phyloP scores from a whole-genome alignment of 2,888 invertebrate genomes.

The Sipha maydis region DNA sequence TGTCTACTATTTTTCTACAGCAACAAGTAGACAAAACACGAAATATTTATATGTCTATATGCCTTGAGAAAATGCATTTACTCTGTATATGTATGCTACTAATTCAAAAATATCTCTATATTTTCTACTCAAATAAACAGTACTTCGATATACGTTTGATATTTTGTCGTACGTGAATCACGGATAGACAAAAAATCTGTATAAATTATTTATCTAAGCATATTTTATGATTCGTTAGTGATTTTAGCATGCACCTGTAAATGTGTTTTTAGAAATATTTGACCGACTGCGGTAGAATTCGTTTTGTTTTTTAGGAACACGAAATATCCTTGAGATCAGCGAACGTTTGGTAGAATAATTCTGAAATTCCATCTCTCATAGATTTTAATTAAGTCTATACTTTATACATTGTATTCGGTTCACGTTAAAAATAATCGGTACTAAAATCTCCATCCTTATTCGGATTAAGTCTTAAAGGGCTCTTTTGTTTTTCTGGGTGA shows the following conservation, averaged over 20 bases:
- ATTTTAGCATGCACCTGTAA: neutral
- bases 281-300: neutral
- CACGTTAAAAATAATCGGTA: slow-evolving; percentile 7
- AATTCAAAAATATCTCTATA: neutral
- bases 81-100: no score
- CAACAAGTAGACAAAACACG: neutral
- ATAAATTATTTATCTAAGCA: neutral
- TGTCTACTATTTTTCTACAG: no score
- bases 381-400: slow-evolving; percentile 8
- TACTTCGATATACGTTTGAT: neutral
- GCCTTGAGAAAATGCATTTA: neutral
- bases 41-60: neutral
- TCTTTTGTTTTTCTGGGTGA: neutral
- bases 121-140: slow-evolving; percentile 9
- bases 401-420: neutral
- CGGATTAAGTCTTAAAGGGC: neutral
- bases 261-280: neutral
- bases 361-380: neutral
- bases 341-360: neutral
- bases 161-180: neutral
- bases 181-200: neutral
- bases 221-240: neutral
- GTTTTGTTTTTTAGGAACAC: neutral
- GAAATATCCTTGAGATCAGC: neutral
- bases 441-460: slow-evolving; percentile 23